Evolutionary conservation across 2,113 vertebrate genomes (phyloP), one percentile per base, ranked within the genome.

Genomic region (Microtus montanus): DNA sequence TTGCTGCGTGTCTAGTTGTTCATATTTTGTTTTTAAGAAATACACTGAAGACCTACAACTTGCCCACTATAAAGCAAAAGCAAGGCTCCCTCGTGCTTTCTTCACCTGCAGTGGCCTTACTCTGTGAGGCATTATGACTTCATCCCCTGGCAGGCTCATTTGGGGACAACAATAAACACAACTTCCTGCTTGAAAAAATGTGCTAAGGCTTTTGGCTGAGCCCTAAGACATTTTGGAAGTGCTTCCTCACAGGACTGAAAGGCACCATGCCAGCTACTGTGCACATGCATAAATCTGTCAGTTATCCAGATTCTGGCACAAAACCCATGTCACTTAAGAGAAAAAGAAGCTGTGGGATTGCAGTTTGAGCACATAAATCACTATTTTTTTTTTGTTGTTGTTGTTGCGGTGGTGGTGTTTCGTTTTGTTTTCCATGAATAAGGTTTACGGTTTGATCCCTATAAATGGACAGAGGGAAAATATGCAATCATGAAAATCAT

Each of bases 141-240:
- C 26, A 70, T 28, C 88, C 84, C 89, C 24, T 19, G 87, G 68
- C 38, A 47, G 82, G 33, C 70, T 85, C 38, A 15, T 24, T 13
- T 28, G 71, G 74, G 93, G 77, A 20, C 9, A 90, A 93, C 83
- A 54, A 49, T 24, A 88, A 94, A 15, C 90, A 17, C 92, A 82
- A 89, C 90, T 93, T 95, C 74, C 92, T 38, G 15, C 87, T 96
- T 83, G 84, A 20, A 88, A 93, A 93, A 90, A 78, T 93, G 70
- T 96, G 92, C 64, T 93, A 71, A 95, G 77, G 30, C 93, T 96
- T 95, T 90, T 94, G 92, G 66, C 95, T 97, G 96, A 92, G 90
- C 28, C 91, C 94, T 92, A 88, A 96, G 71, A 49, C 9, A 10
- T 89, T 97, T 89, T 75, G 92, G 75, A 77, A 96, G 33, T 33